Evolutionary conservation across 2,888 invertebrate genomes (phyloP).

Genomic region (Drosophila cracens): DNA sequence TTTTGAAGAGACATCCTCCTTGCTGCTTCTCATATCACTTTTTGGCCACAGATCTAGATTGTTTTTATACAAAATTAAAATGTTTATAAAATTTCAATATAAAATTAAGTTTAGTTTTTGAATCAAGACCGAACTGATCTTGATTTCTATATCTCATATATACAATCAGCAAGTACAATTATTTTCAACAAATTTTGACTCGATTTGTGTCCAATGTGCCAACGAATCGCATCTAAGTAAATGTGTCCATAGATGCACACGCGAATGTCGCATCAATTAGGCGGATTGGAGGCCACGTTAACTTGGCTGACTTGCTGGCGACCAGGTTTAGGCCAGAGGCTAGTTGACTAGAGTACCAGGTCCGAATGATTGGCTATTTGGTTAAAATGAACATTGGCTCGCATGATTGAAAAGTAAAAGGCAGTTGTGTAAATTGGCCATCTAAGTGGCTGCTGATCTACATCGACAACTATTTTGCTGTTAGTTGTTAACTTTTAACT

Average conservation of each 20-base stretch:
- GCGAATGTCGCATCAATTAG: conserved; percentile 75
- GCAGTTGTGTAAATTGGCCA: conserved; percentile 60
- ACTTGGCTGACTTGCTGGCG: conserved; percentile 24
- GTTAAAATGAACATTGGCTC: conserved; percentile 56
- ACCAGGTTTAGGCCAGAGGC: conserved; percentile 6
- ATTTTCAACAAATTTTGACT: not conserved
- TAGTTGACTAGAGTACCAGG: not conserved
- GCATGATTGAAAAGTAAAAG: conserved; percentile 67
- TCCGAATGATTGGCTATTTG: conserved; percentile 25
- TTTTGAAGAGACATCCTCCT: not conserved
- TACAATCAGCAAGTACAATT: not conserved
- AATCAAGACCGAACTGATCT: not conserved
- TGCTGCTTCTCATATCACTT: not conserved
- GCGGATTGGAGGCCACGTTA: conserved; percentile 32
- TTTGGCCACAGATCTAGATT: not conserved
- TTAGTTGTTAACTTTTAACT: conserved; percentile 1
- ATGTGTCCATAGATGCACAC: conserved; percentile 62
- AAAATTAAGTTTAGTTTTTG: not conserved
- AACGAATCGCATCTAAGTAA: conserved; percentile 37
- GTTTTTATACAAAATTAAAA: not conserved
- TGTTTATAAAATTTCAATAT: not conserved
- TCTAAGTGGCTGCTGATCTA: conserved; percentile 37
- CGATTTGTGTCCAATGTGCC: conserved; percentile 30
- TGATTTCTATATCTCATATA: not conserved
- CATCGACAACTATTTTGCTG: conserved; percentile 12